phyloP scores from a whole-genome alignment of 2,797 vertebrate species.

The Cirrhinus mrigala region DNA sequence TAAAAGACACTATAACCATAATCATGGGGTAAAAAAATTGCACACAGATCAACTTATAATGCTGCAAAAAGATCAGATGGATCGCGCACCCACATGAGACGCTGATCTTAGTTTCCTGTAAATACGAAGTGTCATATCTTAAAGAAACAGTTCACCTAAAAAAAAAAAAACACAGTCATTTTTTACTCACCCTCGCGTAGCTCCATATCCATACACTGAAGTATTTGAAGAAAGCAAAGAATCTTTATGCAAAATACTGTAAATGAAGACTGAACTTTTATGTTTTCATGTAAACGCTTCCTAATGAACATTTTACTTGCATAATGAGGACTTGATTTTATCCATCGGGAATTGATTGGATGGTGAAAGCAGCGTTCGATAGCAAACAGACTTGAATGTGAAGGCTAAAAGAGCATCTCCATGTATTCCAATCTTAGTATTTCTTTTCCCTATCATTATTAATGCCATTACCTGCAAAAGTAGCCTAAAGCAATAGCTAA shows the following conservation, averaged over 20 bases:
- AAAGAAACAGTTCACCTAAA: neutral
- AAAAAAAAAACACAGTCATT: neutral
- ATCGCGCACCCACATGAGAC: neutral
- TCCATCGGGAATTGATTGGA: neutral
- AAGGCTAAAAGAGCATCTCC: neutral
- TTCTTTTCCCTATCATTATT: neutral
- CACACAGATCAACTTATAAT: constrained; percentile 42
- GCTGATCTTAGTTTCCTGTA: neutral
- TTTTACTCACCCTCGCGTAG: neutral
- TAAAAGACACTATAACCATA: constrained; percentile 32
- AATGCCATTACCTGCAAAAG: neutral
- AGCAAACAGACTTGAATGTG: neutral
- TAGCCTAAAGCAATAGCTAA: neutral
- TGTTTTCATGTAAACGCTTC: neutral
- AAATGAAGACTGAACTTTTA: neutral
- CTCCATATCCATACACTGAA: neutral
- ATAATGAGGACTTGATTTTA: neutral
- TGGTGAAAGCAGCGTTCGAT: neutral
- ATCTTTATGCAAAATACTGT: too few relatives aligned
- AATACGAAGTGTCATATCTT: neutral
- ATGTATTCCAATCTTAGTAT: neutral
- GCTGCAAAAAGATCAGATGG: constrained; percentile 14
- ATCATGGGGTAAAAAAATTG: constrained; percentile 33
- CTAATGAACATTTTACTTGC: neutral
- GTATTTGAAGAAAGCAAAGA: neutral